Evolutionary conservation across 1,140 invertebrate species (phyloP).

Genomic region (Arion vulgaris): DNA sequence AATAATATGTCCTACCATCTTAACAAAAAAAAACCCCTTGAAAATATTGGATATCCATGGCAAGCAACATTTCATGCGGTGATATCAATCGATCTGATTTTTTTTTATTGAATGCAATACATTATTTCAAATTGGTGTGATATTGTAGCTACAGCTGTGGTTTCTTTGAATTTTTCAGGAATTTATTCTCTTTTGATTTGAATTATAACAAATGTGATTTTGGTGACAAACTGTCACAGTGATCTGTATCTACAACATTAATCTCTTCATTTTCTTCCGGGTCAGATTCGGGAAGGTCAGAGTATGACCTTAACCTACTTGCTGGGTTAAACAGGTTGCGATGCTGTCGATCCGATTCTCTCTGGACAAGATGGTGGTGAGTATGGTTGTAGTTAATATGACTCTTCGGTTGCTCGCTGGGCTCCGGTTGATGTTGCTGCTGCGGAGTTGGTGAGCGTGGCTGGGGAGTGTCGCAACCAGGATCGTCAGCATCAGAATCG

Average conservation of each 20-base stretch:
- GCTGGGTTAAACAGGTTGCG: not conserved
- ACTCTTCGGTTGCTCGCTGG: not conserved
- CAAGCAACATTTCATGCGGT: too few relatives aligned
- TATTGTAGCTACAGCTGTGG: too few relatives aligned
- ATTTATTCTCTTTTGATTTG: not conserved
- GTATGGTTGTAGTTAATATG: not conserved
- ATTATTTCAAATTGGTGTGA: too few relatives aligned
- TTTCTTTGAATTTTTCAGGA: too few relatives aligned
- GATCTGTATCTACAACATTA: conserved; percentile 60
- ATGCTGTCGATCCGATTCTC: not conserved
- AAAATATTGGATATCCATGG: too few relatives aligned
- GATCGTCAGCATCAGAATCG: conserved; percentile 38
- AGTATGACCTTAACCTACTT: conserved; percentile 27
- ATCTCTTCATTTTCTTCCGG: conserved; percentile 57
- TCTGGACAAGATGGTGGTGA: conserved; percentile 22
- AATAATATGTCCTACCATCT: too few relatives aligned
- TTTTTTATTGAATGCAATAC: too few relatives aligned
- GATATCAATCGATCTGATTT: too few relatives aligned
- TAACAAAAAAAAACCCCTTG: too few relatives aligned
- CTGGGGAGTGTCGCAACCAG: not conserved
- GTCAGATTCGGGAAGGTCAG: conserved; percentile 35
- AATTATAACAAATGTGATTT: not conserved
- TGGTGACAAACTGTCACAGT: conserved; percentile 20
- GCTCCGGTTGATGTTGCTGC: not conserved
- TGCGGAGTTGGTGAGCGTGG: not conserved